Evolutionary conservation across 2,888 invertebrate species (phyloP).

Genomic region (Ectemnius lituratus): DNA sequence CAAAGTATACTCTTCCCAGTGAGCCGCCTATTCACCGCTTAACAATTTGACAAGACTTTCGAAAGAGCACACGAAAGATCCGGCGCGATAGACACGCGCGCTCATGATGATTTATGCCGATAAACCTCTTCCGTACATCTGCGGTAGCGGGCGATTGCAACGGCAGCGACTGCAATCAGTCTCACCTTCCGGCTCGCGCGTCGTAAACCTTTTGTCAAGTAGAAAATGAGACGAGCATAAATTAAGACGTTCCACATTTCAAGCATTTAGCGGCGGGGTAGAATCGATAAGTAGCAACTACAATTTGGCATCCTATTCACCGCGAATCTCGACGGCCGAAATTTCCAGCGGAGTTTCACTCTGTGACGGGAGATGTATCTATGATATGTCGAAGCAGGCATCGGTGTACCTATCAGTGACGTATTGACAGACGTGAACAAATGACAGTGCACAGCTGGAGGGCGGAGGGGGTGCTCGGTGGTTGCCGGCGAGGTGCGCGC

Average conservation of each 20-base stretch:
- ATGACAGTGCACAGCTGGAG: conserved; percentile 71
- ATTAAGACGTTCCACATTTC: too few species aligned
- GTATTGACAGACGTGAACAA: conserved; percentile 75
- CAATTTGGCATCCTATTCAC: conserved; percentile 14
- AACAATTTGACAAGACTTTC: conserved; percentile 53
- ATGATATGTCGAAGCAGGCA: conserved; percentile 31
- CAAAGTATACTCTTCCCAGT: conserved; percentile 34
- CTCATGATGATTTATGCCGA: conserved; percentile 19
- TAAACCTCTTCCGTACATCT: conserved; percentile 18
- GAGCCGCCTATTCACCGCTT: conserved; percentile 56
- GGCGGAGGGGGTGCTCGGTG: conserved; percentile 38
- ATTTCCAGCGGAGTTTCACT: conserved; percentile 40
- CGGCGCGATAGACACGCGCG: conserved; percentile 8
- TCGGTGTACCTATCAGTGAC: conserved; percentile 62
- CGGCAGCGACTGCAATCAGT: neutral
- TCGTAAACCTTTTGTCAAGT: neutral
- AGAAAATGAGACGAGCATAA: neutral
- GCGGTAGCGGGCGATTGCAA: conserved; percentile 13
- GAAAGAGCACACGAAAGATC: conserved; percentile 32
- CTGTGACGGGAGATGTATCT: conserved; percentile 27
- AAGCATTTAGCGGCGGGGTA: too few species aligned
- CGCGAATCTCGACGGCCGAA: conserved; percentile 13
- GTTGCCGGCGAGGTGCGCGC: conserved; percentile 34
- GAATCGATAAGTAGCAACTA: too few species aligned
- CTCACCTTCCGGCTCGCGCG: neutral